These are phyloP conservation scores for Tragelaphus buxtoni DNA, from an alignment of 2,113 vertebrate species.

Conservation along the genomic window DNA sequence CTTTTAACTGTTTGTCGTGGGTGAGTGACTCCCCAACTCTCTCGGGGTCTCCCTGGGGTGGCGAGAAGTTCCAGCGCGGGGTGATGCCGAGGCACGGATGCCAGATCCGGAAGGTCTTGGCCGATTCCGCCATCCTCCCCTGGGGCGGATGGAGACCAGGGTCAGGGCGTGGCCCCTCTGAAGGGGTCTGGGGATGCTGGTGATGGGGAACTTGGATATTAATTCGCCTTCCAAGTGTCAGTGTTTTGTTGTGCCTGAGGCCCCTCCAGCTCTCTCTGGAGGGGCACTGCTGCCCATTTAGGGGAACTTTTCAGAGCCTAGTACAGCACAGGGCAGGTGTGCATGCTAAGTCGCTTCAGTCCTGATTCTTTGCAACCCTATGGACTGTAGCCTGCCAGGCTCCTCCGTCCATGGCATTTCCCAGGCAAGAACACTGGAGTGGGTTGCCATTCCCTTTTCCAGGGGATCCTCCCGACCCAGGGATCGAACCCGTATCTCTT, in stretches of 20 bases:
- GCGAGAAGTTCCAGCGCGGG: neutral
- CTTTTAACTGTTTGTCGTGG: slow-evolving; percentile 89
- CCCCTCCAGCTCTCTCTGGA: neutral
- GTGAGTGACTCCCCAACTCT: slow-evolving; percentile 83
- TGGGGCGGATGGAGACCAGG: neutral
- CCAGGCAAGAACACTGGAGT: neutral
- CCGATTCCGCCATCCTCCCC: neutral
- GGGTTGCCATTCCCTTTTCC: neutral
- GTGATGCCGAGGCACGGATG: neutral
- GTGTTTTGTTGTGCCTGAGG: neutral
- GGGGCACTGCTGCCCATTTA: neutral
- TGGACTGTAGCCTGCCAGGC: neutral
- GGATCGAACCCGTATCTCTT: neutral
- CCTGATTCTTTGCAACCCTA: neutral
- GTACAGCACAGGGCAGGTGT: neutral
- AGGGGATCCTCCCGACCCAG: neutral
- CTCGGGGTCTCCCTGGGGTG: slow-evolving; percentile 74
- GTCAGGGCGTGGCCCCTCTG: neutral
- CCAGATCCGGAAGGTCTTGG: neutral
- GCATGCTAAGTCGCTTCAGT: neutral
- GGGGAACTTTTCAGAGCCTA: neutral
- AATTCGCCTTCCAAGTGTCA: neutral
- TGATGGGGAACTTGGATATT: neutral
- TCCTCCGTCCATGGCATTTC: neutral
- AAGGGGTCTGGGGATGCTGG: neutral